Evolutionary conservation across 2,888 invertebrate genomes (phyloP).

Genomic region (Apamea monoglypha): DNA sequence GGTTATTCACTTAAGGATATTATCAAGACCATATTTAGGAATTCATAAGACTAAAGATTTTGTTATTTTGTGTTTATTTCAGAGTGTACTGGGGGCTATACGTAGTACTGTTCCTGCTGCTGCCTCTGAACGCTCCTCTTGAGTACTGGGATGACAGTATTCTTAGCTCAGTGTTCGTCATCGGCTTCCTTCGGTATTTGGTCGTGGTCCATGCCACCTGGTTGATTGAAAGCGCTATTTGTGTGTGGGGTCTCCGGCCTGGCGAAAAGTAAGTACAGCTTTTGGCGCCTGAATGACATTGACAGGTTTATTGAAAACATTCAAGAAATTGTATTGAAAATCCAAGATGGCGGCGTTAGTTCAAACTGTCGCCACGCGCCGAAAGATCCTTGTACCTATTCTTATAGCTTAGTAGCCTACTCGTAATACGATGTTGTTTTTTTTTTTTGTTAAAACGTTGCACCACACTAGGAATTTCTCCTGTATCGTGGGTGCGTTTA

Average conservation of each 20-base stretch:
- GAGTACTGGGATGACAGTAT: conserved; percentile 95
- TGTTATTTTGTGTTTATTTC: conserved; percentile 64
- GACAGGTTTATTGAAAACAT: neutral
- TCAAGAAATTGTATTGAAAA: neutral
- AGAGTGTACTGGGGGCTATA: conserved; percentile 94
- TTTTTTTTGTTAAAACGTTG: too few species aligned
- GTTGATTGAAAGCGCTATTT: conserved; percentile 93
- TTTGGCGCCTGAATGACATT: neutral
- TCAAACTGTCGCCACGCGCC: too few species aligned
- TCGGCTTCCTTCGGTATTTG: conserved; percentile 93
- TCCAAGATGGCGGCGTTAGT: too few species aligned
- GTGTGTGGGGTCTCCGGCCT: conserved; percentile 93
- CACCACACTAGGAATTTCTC: too few species aligned
- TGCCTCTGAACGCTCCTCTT: conserved; percentile 94
- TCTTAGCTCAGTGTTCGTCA: conserved; percentile 91
- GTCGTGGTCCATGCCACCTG: conserved; percentile 92
- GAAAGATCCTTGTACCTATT: neutral
- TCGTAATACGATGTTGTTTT: too few species aligned
- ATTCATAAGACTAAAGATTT: neutral
- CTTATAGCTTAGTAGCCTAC: neutral
- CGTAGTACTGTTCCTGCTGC: conserved; percentile 91
- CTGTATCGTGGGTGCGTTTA: too few species aligned
- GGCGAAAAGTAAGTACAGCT: conserved; percentile 92
- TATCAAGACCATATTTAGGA: neutral
- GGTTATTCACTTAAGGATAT: neutral